Percentiles rank a stretch among this genome's conserved stretches.
Evolutionary conservation across 2,888 invertebrate species (phyloP).

Genomic region (Nomada flava): DNA sequence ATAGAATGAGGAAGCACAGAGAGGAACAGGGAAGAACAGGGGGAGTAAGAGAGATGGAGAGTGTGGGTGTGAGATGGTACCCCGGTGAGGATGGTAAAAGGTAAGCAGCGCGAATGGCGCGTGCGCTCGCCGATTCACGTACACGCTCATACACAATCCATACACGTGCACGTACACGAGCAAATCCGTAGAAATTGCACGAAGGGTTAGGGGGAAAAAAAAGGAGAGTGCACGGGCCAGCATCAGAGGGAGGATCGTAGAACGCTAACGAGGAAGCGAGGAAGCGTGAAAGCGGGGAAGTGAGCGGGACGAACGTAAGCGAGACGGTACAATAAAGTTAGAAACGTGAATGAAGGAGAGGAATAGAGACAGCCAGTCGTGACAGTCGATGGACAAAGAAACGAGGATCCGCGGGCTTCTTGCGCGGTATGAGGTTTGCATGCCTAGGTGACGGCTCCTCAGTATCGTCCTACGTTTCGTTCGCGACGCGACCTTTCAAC

Average conservation of each 20-base stretch:
- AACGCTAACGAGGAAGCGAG: slow-evolving; percentile 31
- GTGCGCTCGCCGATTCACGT: slow-evolving; percentile 44
- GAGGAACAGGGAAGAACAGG: not conserved
- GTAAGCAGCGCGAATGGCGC: slow-evolving; percentile 60
- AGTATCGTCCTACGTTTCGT: slow-evolving; percentile 82
- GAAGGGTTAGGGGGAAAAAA: slow-evolving; percentile 8
- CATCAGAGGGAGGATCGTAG: slow-evolving; percentile 51
- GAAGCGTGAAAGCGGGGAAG: slow-evolving; percentile 43
- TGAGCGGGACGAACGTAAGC: slow-evolving; percentile 24
- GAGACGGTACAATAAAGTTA: slow-evolving; percentile 43
- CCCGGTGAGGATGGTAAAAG: slow-evolving; percentile 50
- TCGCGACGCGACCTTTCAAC: slow-evolving; percentile 75
- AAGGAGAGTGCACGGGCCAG: slow-evolving; percentile 23
- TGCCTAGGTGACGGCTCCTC: slow-evolving; percentile 79
- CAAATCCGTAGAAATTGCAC: not conserved
- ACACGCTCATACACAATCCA: slow-evolving; percentile 37
- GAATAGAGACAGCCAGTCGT: slow-evolving; percentile 30
- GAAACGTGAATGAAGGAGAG: slow-evolving; percentile 54
- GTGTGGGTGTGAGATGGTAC: slow-evolving; percentile 35
- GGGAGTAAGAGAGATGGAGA: slow-evolving; percentile 26
- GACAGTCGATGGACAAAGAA: slow-evolving; percentile 50
- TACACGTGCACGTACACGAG: not conserved
- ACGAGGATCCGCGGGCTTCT: slow-evolving; percentile 55
- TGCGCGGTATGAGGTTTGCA: slow-evolving; percentile 81
- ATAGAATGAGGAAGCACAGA: slow-evolving; percentile 66